phyloP scores from a whole-genome alignment of 2,888 invertebrate species.

The Conistra vaccinii region DNA sequence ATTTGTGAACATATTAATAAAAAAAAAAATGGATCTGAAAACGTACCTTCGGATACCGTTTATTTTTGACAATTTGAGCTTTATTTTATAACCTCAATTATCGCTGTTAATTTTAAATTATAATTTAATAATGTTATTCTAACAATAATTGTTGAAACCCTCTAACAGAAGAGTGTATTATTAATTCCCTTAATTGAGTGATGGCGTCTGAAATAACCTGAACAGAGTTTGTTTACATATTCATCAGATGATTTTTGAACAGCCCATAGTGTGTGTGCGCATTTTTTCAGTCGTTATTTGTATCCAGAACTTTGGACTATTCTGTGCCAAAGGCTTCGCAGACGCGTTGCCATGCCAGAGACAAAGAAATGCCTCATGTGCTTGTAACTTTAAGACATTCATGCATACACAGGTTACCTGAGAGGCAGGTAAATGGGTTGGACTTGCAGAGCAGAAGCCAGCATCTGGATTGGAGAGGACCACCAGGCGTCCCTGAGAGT shows the following conservation, averaged over 20 bases:
- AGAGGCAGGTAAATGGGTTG: slow-evolving; percentile 15
- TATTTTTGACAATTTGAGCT: neutral
- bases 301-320: neutral
- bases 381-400: neutral
- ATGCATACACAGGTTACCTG: slow-evolving; percentile 28
- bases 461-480: slow-evolving; percentile 9
- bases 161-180: neutral
- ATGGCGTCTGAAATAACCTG: too few relatives aligned
- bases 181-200: too few relatives aligned
- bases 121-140: neutral
- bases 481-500: slow-evolving; percentile 21
- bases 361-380: neutral
- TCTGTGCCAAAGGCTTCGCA: neutral
- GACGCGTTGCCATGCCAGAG: neutral
- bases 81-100: neutral
- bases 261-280: neutral
- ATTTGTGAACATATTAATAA: too few relatives aligned
- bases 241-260: neutral
- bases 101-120: neutral
- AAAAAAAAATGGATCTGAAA: too few relatives aligned
- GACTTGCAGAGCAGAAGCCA: neutral
- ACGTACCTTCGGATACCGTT: too few relatives aligned
- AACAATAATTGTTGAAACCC: neutral
- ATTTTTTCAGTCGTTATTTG: neutral
- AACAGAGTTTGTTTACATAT: neutral